Conservation (phyloP, 1,140 invertebrate species). For the Tetramorium simillimum region DNA sequence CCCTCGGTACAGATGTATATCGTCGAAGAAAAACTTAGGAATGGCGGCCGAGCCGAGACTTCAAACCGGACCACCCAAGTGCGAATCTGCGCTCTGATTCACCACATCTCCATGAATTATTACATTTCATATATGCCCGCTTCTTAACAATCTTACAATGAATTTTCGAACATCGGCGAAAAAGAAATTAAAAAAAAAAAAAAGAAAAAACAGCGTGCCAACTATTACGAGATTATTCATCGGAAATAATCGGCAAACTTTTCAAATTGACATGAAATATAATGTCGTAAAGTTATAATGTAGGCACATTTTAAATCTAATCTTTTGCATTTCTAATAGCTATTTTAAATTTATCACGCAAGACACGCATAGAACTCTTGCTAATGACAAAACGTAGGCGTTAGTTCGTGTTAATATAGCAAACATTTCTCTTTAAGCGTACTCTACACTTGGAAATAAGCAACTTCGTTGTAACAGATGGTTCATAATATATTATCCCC, state of each 20-base stretch:
- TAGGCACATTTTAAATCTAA: background rate
- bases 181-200: background rate
- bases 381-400: background rate
- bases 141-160: background rate
- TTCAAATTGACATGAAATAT: background rate
- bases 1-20: slow-evolving; percentile 12
- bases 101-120: slow-evolving; percentile 26
- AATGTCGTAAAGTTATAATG: background rate
- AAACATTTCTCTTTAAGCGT: background rate
- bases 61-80: slow-evolving; percentile 19
- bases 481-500: background rate
- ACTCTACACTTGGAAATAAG: background rate
- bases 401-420: background rate
- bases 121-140: background rate
- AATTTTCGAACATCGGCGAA: background rate
- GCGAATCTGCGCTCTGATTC: slow-evolving; percentile 26
- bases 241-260: background rate
- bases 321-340: background rate
- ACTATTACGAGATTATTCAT: background rate
- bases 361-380: background rate
- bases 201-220: too few relatives aligned
- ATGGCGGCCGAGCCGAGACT: slow-evolving; percentile 9
- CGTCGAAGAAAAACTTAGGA: slow-evolving; percentile 36
- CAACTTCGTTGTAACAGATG: background rate
- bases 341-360: background rate